Percentiles rank a stretch among this genome's conserved stretches.
These are phyloP conservation scores for Timema podura DNA, from an alignment of 2,888 invertebrate species.

Conservation along the genomic window DNA sequence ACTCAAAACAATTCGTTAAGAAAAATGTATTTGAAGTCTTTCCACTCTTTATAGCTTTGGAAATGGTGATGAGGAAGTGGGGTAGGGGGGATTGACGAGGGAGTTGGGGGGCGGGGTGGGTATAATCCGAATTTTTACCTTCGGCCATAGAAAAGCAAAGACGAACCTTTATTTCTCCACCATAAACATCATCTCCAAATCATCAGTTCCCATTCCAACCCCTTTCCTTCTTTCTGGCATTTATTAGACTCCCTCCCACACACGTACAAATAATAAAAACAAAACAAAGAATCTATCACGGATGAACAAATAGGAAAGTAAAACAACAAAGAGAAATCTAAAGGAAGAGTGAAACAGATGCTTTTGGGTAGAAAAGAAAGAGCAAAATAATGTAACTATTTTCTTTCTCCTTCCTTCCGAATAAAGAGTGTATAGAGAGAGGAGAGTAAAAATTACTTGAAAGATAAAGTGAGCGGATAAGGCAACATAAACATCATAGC, in stretches of 20 bases:
- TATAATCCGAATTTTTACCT: neutral
- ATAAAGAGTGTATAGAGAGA: neutral
- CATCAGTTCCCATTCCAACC: neutral
- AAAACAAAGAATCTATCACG: neutral
- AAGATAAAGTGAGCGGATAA: slow-evolving; percentile 13
- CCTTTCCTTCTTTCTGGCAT: slow-evolving; percentile 6
- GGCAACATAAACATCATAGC: slow-evolving; percentile 16
- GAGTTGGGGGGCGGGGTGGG: too few species aligned
- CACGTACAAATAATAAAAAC: neutral
- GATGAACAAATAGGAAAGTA: neutral
- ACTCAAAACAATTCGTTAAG: too few species aligned
- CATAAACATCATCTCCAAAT: slow-evolving; percentile 5
- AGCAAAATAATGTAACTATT: neutral
- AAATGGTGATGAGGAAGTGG: too few species aligned
- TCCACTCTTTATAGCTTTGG: too few species aligned
- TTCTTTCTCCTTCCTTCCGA: neutral
- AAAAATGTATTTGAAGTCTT: too few species aligned
- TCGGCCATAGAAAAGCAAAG: neutral
- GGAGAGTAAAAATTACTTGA: slow-evolving; percentile 11
- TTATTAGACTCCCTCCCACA: neutral
- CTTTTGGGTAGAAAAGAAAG: neutral
- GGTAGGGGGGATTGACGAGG: too few species aligned
- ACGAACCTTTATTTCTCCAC: slow-evolving; percentile 8
- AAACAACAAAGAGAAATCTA: neutral
- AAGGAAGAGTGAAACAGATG: neutral